Conservation (phyloP, 2,113 vertebrate species). For the Nothocercus nigrocapillus region DNA sequence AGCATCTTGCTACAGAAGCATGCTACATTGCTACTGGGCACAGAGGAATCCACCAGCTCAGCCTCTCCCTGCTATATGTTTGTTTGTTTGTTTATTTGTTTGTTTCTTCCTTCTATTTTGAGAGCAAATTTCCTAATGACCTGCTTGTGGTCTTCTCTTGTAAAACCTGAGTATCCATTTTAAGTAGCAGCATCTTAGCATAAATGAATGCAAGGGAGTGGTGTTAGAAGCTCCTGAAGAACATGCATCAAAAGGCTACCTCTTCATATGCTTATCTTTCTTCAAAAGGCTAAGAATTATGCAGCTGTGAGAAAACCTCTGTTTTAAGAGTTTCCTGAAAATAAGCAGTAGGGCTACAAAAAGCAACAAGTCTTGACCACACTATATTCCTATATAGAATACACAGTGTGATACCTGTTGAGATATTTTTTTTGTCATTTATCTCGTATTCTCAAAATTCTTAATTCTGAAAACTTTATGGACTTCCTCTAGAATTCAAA, state of each 20-base stretch:
- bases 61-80: neutral
- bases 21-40: neutral
- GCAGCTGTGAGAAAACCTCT: neutral
- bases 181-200: neutral
- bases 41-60: neutral
- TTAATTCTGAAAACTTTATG: neutral
- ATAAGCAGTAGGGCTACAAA: neutral
- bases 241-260: neutral
- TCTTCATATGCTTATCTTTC: neutral
- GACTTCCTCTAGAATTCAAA: neutral
- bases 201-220: neutral
- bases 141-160: neutral
- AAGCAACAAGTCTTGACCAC: accelerated
- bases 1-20: neutral
- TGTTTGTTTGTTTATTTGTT: neutral
- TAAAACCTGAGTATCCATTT: neutral
- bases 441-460: too few species aligned
- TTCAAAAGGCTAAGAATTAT: neutral
- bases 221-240: neutral
- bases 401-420: accelerated
- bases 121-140: neutral
- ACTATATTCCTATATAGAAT: neutral
- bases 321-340: neutral
- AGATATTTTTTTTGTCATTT: neutral
- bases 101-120: neutral